Conservation (phyloP, 2,888 invertebrate species). For the Caenorhabditis sp. region DNA sequence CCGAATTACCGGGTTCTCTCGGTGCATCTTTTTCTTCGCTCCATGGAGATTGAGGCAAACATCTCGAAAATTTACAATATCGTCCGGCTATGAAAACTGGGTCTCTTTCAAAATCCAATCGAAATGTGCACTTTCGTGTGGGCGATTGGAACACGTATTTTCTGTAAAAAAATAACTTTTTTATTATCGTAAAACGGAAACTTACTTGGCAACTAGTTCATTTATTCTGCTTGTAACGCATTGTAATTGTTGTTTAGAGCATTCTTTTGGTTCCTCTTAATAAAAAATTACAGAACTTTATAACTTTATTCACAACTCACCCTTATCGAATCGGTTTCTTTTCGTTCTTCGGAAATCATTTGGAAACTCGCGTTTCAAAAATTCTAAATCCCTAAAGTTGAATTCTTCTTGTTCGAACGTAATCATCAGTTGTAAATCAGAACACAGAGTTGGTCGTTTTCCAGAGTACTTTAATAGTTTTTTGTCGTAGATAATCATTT, state of each 20-base stretch:
- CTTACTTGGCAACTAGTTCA: constrained; percentile 16
- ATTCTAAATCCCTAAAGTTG: constrained; percentile 50
- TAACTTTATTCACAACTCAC: neutral
- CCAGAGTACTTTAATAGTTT: constrained; percentile 56
- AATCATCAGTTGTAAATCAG: constrained; percentile 65
- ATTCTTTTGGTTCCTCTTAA: constrained; percentile 23
- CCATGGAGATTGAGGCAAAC: constrained; percentile 89
- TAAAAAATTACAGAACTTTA: neutral
- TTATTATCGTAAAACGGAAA: too few relatives aligned
- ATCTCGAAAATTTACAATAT: constrained; percentile 82
- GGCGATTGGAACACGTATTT: constrained; percentile 54
- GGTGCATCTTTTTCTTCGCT: constrained; percentile 58
- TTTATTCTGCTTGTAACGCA: constrained; percentile 35
- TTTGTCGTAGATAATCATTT: neutral
- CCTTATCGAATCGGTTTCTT: constrained; percentile 4
- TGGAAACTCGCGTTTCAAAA: constrained; percentile 55
- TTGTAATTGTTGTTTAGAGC: constrained; percentile 45
- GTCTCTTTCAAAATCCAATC: constrained; percentile 59
- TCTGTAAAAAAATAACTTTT: too few relatives aligned
- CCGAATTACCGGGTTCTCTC: constrained; percentile 53
- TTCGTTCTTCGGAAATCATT: constrained; percentile 34
- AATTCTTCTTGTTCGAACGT: constrained; percentile 66
- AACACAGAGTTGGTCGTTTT: constrained; percentile 60
- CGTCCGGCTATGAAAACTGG: constrained; percentile 72
- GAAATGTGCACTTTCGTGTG: constrained; percentile 47